A percentile compares a stretch with the other conserved stretches of the same genome.
These are phyloP conservation scores for Chymomyza caudatula DNA, from an alignment of 2,888 invertebrate species.

Conservation along the genomic window DNA sequence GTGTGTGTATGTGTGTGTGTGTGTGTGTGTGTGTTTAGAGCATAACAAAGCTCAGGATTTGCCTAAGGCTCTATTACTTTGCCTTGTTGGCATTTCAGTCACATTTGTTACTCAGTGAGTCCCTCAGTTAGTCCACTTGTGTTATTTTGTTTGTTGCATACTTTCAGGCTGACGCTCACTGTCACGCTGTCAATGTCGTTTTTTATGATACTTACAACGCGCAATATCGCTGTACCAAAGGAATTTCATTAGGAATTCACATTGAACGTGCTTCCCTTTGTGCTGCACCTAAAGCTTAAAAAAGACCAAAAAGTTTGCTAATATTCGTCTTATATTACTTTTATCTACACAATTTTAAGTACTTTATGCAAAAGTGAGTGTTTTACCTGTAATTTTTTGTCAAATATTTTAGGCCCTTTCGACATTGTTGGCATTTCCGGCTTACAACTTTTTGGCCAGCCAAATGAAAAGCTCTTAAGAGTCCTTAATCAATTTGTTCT, in stretches of 20 bases:
- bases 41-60: conserved; percentile 45
- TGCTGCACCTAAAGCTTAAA: conserved; percentile 30
- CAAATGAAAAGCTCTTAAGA: neutral
- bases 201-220: conserved; percentile 11
- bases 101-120: conserved; percentile 12
- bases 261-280: neutral
- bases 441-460: neutral
- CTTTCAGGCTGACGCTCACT: conserved; percentile 39
- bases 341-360: neutral
- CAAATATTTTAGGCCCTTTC: neutral
- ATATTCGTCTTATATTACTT: conserved; percentile 14
- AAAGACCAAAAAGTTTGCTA: conserved; percentile 57
- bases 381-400: neutral
- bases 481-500: neutral
- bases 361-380: neutral
- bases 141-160: conserved; percentile 46
- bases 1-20: conserved; percentile 17
- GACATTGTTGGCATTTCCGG: neutral
- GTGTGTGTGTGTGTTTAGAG: conserved; percentile 5
- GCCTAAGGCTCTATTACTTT: conserved; percentile 46
- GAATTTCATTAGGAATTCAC: neutral
- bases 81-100: conserved; percentile 7
- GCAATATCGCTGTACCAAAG: neutral
- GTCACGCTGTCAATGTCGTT: conserved; percentile 34
- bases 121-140: conserved; percentile 20